Conservation (phyloP, 1,140 invertebrate genomes). For the Eurosta solidaginis region DNA sequence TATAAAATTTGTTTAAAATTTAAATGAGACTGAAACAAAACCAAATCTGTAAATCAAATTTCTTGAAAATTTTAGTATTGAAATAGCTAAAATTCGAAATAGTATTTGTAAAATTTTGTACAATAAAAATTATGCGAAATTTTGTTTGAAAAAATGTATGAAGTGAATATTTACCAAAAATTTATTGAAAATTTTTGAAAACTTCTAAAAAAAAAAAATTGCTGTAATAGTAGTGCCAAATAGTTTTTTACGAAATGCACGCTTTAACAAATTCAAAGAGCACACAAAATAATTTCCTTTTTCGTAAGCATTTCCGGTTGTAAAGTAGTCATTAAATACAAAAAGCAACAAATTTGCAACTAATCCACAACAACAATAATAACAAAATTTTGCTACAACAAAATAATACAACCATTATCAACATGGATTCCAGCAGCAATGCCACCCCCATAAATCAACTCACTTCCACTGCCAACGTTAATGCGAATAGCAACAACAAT, state of each 20-base stretch:
- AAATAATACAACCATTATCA: not conserved
- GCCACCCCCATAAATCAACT: not conserved
- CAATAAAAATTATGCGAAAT: too few species aligned
- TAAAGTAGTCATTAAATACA: not conserved
- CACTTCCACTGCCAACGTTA: not conserved
- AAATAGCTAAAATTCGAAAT: too few species aligned
- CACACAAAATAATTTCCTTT: conserved; percentile 17
- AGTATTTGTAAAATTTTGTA: too few species aligned
- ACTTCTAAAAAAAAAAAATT: not conserved
- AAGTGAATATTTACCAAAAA: too few species aligned
- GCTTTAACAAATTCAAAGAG: conserved; percentile 19
- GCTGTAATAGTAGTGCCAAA: not conserved
- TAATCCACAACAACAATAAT: not conserved
- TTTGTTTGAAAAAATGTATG: too few species aligned
- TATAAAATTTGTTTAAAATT: too few species aligned
- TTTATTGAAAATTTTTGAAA: not conserved
- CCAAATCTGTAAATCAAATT: too few species aligned
- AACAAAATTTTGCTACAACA: not conserved
- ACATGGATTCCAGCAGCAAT: conserved; percentile 5
- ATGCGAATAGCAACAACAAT: not conserved
- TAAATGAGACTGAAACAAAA: too few species aligned
- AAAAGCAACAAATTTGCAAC: conserved; percentile 9
- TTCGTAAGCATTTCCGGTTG: conserved; percentile 3
- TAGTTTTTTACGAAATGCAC: conserved; percentile 3
- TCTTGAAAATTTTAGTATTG: too few species aligned